Base-by-base conservation (phyloP, 2,797 vertebrate genomes). In the Rhynchonycteris naso region DNA sequence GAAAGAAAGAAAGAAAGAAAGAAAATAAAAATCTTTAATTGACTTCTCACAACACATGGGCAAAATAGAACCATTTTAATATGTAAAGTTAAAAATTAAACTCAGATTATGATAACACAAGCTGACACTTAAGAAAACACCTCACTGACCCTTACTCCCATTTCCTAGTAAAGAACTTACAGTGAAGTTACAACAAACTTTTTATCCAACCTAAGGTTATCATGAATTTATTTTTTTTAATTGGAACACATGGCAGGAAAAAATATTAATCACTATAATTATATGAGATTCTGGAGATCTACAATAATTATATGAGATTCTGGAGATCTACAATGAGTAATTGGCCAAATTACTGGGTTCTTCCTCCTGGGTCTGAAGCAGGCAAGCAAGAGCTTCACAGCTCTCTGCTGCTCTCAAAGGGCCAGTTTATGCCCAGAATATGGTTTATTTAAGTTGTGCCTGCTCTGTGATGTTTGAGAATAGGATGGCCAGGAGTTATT, bases 11-110 rank as follows among this genome's bases (percentile, higher is more conserved):
- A 7, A 43, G 8, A 90, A 90, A 58, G 65, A 33, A 69, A 88
- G 8, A 52, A 26, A 72, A 94, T 92, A 96, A 95, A 1, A 7
- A 91, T 54, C 13, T 88, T 95, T 22, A 86, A 56, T 54, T 71
- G 54, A 43, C 87, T 94, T 95, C 38, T 91, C 8, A 68, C 3
- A 35, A 68, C 24, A 72, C 38, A 58, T 69, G 59, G 86, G 8
- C 15, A 94, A 79, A 86, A 69, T 15, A 43, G 5, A 91, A 78
- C 47, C 66, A 13, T 79, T 83, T 93, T 71, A 93, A 85, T 28
- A 78, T 1, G 4, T 24, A 19, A 47, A 61, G 21, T 63, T 47
- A 84, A 96, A 96, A 93, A 58, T 65, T 71, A 88, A 76, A 75
- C 59, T 85, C 78, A 83, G 52, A 65, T 54, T 81, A 79, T 61